A percentile compares a stretch with the other conserved stretches of the same genome.
phyloP scores from a whole-genome alignment of 2,797 vertebrate genomes.

The Pogonophryne albipinna region DNA sequence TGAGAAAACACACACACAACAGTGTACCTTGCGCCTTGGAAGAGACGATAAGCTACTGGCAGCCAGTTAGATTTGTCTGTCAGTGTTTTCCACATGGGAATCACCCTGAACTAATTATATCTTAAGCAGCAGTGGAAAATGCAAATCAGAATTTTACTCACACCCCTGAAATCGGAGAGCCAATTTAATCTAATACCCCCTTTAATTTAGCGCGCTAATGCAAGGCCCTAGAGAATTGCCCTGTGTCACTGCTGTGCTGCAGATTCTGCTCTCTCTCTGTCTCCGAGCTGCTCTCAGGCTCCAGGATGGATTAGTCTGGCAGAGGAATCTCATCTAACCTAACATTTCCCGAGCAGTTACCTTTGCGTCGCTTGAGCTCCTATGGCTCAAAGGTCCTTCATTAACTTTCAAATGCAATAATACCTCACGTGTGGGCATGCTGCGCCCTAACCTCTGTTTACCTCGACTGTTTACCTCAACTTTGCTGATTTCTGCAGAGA shows the following conservation, averaged over 20 bases:
- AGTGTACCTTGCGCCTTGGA: slow-evolving; percentile 75
- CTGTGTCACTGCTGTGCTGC: slow-evolving; percentile 82
- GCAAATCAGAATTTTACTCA: slow-evolving; percentile 91
- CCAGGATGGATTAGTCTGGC: slow-evolving; percentile 84
- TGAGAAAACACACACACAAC: slow-evolving; percentile 37
- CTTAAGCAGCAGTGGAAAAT: slow-evolving; percentile 88
- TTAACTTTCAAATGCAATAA: slow-evolving; percentile 77
- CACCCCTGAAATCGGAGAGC: slow-evolving; percentile 90
- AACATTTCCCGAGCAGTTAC: slow-evolving; percentile 84
- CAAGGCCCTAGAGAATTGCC: slow-evolving; percentile 87
- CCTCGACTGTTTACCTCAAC: slow-evolving; percentile 55
- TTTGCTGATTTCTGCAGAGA: slow-evolving; percentile 32
- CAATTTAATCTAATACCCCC: slow-evolving; percentile 91
- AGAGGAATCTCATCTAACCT: slow-evolving; percentile 85
- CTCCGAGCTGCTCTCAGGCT: slow-evolving; percentile 68
- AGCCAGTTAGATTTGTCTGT: slow-evolving; percentile 86
- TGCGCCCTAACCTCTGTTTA: slow-evolving; percentile 56
- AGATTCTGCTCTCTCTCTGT: slow-evolving; percentile 59
- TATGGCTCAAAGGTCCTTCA: slow-evolving; percentile 78
- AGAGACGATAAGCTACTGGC: slow-evolving; percentile 82
- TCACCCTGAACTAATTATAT: slow-evolving; percentile 91
- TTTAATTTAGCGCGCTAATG: slow-evolving; percentile 90
- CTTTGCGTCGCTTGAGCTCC: slow-evolving; percentile 76
- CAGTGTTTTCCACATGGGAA: slow-evolving; percentile 88
- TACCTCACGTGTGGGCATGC: slow-evolving; percentile 45